Evolutionary conservation across 2,113 vertebrate genomes (phyloP), one percentile per base, ranked within the genome.

Genomic region (Hipposideros armiger): DNA sequence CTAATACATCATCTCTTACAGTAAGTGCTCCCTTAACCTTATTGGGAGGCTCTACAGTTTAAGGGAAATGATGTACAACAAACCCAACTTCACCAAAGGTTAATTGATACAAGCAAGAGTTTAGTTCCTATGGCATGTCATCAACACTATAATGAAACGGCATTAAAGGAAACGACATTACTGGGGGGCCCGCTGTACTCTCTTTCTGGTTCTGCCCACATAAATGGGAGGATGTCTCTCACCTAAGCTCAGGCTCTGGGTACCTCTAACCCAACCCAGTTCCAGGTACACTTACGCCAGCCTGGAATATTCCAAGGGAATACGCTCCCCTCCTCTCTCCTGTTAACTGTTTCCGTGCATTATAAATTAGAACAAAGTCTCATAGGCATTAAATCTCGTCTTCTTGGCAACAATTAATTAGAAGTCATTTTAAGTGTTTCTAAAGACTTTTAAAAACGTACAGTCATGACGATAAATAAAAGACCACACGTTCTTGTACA

Each of bases 371-470:
- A 60, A 70, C 2, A 70, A 36, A 82, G 19, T 15, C 36, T 50
- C 50, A 36, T 5, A 80, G 47, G 4, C 50, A n/a, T 28, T 26
- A 54, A 73, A 80, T 32, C 60, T 93, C 80, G 42, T 15, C 16
- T 8, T 73, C 70, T 20, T 54, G 32, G 24, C 19, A 73, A 72
- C 7, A 58, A 15, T 91, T 81, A 82, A 52, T 76, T 70, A 76
- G 32, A n/a, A 70, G n/a, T 69, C 28, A 14, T 97, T 90, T 76
- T 72, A 87, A 95, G 36, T 84, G 24, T 93, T 62, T 70, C 30
- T 20, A 81, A 62, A 94, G 54, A 26, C 30, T 56, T 64, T 66
- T 13, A 42, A 87, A 89, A 67, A 73, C 28, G 30, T 50, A 50
- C 8, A 52, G 14, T 60, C 60, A 30, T 47, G 77, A 87, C 32